Evolutionary conservation across 2,113 vertebrate species (phyloP).

Genomic region (Semnornis frantzii): DNA sequence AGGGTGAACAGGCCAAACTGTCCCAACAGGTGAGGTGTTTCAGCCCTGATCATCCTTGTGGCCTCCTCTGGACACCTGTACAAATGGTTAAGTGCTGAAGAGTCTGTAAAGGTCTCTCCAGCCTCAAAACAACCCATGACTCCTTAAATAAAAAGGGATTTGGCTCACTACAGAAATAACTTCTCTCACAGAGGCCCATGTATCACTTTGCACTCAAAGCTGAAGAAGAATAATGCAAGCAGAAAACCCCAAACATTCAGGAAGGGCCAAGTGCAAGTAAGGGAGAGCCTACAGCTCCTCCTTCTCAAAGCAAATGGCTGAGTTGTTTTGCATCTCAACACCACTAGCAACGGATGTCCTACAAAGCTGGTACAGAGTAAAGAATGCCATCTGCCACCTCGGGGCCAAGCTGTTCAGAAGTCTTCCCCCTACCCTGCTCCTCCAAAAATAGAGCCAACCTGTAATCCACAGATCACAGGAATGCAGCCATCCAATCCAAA

Average conservation of each 20-base stretch:
- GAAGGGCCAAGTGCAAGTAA: neutral
- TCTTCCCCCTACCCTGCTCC: neutral
- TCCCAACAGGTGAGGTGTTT: too few species aligned
- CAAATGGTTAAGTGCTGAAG: neutral
- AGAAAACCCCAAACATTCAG: neutral
- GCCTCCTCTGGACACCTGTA: too few species aligned
- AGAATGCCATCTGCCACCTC: slow-evolving; percentile 17
- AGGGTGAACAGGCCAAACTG: too few species aligned
- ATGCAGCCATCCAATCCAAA: neutral
- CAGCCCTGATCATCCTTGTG: too few species aligned
- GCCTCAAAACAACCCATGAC: neutral
- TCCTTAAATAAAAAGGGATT: neutral
- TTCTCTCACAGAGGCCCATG: neutral
- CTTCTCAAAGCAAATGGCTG: neutral
- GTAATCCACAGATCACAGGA: slow-evolving; percentile 27
- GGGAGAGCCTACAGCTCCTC: neutral
- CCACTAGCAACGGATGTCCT: neutral
- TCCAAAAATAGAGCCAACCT: slow-evolving; percentile 31
- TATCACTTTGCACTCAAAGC: fast-evolving
- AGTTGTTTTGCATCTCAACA: neutral
- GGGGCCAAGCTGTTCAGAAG: neutral
- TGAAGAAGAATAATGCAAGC: fast-evolving
- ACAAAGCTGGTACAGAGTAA: neutral
- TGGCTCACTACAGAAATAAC: neutral
- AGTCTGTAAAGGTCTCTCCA: neutral